A percentile compares a stretch with the other conserved stretches of the same genome.
These are phyloP conservation scores for Crotalus horridus DNA, from an alignment of 2,113 vertebrate species.

Conservation along the genomic window DNA sequence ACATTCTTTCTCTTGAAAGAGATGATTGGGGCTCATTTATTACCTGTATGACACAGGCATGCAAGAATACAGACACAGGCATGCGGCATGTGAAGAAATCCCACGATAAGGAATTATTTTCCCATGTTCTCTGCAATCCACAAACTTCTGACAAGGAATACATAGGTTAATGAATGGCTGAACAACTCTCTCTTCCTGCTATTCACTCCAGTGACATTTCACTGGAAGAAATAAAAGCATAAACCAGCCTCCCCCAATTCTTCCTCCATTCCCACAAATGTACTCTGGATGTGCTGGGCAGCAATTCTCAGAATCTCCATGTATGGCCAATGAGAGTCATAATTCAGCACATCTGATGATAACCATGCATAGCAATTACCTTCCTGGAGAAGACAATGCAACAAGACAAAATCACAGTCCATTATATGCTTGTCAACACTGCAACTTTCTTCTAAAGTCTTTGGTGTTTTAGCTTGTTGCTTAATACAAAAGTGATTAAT, in stretches of 20 bases:
- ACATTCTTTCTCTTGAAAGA: not conserved
- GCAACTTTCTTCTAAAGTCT: not conserved
- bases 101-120: not conserved
- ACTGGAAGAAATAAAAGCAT: not conserved
- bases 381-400: not conserved
- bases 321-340: not conserved
- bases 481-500: not conserved
- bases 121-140: not conserved
- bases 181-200: not conserved
- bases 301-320: not conserved
- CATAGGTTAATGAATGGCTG: not conserved
- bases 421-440: not conserved
- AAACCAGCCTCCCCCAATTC: not conserved
- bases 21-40: not conserved
- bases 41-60: not conserved
- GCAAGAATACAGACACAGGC: not conserved
- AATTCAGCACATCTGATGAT: not conserved
- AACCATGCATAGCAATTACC: not conserved
- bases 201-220: not conserved
- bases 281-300: not conserved
- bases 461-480: not conserved
- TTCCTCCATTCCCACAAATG: not conserved
- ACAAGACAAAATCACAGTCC: not conserved
- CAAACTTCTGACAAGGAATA: not conserved
- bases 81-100: not conserved